These are phyloP conservation scores for Columba janthina DNA, from an alignment of 2,113 vertebrate genomes.

Conservation along the genomic window DNA sequence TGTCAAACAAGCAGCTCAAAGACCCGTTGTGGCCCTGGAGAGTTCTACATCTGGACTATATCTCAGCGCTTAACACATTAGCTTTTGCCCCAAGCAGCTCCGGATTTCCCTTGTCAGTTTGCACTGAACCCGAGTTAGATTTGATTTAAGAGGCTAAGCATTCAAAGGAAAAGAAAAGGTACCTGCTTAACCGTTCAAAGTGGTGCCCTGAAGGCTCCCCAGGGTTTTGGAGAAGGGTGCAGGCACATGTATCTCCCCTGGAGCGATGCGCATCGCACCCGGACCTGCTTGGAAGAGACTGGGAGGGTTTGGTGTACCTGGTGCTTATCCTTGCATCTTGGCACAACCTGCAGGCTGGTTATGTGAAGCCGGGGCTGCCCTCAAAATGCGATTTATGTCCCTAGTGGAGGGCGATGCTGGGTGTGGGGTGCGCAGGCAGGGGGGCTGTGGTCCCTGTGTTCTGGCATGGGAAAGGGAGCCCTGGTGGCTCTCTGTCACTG, in stretches of 20 bases:
- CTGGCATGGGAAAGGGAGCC: not conserved
- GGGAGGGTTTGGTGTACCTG: not conserved
- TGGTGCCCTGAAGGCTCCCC: not conserved
- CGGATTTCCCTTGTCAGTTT: constrained; percentile 55
- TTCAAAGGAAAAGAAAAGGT: not conserved
- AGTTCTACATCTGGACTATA: constrained; percentile 59
- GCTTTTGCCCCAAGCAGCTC: constrained; percentile 59
- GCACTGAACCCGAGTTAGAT: not conserved
- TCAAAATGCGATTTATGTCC: accelerated
- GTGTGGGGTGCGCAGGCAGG: not conserved
- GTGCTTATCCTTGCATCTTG: not conserved
- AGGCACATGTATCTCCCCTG: not conserved
- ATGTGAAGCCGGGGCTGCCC: not conserved
- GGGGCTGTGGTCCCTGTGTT: not conserved
- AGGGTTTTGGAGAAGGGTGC: not conserved
- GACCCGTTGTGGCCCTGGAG: constrained; percentile 31
- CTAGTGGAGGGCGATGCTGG: not conserved
- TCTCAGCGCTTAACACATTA: constrained; percentile 50
- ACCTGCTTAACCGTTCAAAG: constrained; percentile 33
- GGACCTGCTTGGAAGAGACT: not conserved
- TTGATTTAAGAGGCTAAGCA: constrained; percentile 46
- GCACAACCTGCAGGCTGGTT: not conserved
- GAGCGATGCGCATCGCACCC: not conserved
- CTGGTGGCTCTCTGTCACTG: accelerated
- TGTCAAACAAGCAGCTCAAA: constrained; percentile 55